Evolutionary conservation across 2,113 vertebrate genomes (phyloP).

Genomic region (Nycticryphes semicollaris): DNA sequence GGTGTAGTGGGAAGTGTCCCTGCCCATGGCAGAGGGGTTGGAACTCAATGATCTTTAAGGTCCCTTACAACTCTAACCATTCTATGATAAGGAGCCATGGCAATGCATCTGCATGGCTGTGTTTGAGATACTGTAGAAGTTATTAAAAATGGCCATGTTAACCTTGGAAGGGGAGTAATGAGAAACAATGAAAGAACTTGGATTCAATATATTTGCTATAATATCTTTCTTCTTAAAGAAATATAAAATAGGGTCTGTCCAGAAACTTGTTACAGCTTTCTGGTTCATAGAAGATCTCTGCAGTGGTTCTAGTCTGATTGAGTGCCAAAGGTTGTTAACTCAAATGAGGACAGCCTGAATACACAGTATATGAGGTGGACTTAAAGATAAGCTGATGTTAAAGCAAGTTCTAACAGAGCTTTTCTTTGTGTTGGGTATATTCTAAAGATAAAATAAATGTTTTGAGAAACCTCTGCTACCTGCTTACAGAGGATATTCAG

Average conservation of each 20-base stretch:
- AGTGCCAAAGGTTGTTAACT: neutral
- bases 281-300: neutral
- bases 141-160: neutral
- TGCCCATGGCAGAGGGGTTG: too few species aligned
- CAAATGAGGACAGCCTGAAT: neutral
- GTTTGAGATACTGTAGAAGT: neutral
- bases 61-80: too few species aligned
- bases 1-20: too few species aligned
- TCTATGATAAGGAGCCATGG: neutral
- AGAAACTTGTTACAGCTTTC: neutral
- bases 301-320: neutral
- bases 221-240: neutral
- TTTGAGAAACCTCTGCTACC: neutral
- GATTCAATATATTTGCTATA: accelerated
- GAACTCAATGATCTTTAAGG: too few species aligned
- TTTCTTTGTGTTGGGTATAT: neutral
- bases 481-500: neutral
- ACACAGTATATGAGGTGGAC: neutral
- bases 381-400: neutral
- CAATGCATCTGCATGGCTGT: neutral
- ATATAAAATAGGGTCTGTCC: neutral
- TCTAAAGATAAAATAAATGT: neutral
- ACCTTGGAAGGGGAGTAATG: neutral
- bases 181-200: neutral
- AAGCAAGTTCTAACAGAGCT: neutral